Evolutionary conservation across 1,140 invertebrate genomes (phyloP), one percentile per base, ranked within the genome.

Genomic region (Thrips palmi): DNA sequence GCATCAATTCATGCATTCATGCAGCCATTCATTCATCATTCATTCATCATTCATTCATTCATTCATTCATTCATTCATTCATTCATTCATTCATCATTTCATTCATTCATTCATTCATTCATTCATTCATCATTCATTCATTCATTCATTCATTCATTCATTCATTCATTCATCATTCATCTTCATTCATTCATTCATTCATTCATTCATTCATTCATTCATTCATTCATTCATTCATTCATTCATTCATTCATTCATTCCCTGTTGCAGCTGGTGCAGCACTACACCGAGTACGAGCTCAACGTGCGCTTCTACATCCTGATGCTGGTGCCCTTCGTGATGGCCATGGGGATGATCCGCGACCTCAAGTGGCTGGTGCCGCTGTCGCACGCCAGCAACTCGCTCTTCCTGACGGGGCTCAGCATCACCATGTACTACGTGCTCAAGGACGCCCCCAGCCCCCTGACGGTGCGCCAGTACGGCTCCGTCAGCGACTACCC

Each of bases 381-480:
- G 1, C 62, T 71, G 40, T 70, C 70, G 10, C 44, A 62, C 2
- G 42, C 71, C 11, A 73, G 71, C 2, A 68, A 70, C 18, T 15
- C 58, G 1, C 47, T 52, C 12, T 45, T 64, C 20, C 30, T 47
- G 3, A 11, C 49, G 7, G 63, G 63, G 1, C 72, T 81, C 34
- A 58, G 45, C 2, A 71, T 80, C 27, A 77, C 71, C 0, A 58
- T 79, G 39, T 80, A 77, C 46, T 81, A 75, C 49, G 67, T 80
- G 47, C 77, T 80, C 12, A 41, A 7, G 15, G 34, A 42, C 24
- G 19, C 49, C 4, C 47, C 44, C 3, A 35, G 43, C 14, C 33
- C 48, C 20, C 21, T 14, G 0, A 33, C 33, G 1, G 24, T 42
- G 3, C 37, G 35, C 11, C 25, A 25, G 3, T 11, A 38, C 14